Base-by-base conservation (phyloP, 30 jellyfish, hydroid and myxozoan genomes). In the Hydractinia echinata region DNA sequence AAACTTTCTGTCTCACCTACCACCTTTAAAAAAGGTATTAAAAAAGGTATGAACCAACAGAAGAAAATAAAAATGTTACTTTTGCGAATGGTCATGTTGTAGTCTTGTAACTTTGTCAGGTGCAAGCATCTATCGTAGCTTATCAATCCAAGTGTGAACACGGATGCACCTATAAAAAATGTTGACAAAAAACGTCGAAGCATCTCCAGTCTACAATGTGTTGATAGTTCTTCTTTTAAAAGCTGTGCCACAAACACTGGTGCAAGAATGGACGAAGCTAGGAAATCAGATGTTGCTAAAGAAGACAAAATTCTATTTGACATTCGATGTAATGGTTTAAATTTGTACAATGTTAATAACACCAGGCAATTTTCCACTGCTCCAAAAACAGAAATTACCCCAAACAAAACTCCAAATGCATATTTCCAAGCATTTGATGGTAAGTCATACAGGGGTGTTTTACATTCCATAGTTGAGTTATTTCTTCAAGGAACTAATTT, bases 121-220 rank as follows among this genome's bases (percentile, higher is more conserved):
- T 64, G 74, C 4, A 64, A 64, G 19, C 5, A 64, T 64, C 74
- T 44, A 13, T 64, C 74, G 16, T 64, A 64, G 16, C 74, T 64
- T 7, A 64, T 64, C 74, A 64, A 64, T 44, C 74, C 19, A 51
- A 64, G 19, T 7, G 74, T 64, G 10, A 64, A 64, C 19, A 64
- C 74, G 19, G 74, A 64, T 64, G 74, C 74, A 64, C 74, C 74
- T 6, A 64, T 64, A 44, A 64, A 13, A 64, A 64, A 64, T 51
- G 74, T 64, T 7, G 74, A 64, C 74, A 64, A 51, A 64, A n/a
- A 64, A n/a, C 74, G 9, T 4, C 74, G 74, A 64, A 13, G 51
- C 39, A 64, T n/a, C 19, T 64, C 74, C 19, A 64, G 19, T n/a
- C 18, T 64, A 51, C 74, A 64, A 4, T 64, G 19, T 44, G 19